These are phyloP conservation scores for Nomada fucata DNA, from an alignment of 2,888 invertebrate species.

Conservation along the genomic window DNA sequence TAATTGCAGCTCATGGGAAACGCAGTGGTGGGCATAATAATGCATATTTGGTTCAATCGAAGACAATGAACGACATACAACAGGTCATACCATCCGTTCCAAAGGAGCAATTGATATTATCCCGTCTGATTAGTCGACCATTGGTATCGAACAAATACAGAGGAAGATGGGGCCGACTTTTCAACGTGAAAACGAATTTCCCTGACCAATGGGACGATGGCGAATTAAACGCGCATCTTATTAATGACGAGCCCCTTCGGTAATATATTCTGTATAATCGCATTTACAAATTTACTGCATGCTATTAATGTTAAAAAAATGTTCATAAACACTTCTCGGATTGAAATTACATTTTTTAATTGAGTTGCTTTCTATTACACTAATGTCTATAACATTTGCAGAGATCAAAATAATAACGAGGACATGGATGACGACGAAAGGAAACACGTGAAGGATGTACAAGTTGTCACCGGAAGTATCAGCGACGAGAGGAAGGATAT, in stretches of 20 bases:
- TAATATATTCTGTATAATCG: constrained; percentile 9
- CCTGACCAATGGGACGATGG: constrained; percentile 55
- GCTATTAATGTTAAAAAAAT: no score
- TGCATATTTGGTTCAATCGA: constrained; percentile 39
- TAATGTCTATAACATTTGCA: constrained; percentile 10
- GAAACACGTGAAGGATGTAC: constrained; percentile 41
- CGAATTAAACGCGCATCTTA: constrained; percentile 34
- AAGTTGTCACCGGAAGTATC: constrained; percentile 21
- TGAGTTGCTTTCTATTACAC: no score
- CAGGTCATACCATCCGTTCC: constrained; percentile 40
- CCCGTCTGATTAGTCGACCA: constrained; percentile 70
- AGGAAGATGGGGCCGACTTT: constrained; percentile 60
- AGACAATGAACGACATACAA: constrained; percentile 42
- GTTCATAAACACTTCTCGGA: no score
- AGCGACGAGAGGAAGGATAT: constrained; percentile 47
- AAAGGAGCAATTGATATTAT: constrained; percentile 68
- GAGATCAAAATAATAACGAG: constrained; percentile 50
- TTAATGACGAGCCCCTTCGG: constrained; percentile 39
- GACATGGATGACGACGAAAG: constrained; percentile 26
- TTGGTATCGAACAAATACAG: constrained; percentile 55
- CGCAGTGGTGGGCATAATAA: constrained; percentile 81
- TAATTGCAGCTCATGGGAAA: constrained; percentile 87
- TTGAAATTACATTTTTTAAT: no score
- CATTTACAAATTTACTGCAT: neutral
- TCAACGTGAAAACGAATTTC: constrained; percentile 47